A percentile compares a stretch with the other conserved stretches of the same genome.
These are phyloP conservation scores for Hippocampus kuda DNA, from an alignment of 2,797 vertebrate species.

Conservation along the genomic window DNA sequence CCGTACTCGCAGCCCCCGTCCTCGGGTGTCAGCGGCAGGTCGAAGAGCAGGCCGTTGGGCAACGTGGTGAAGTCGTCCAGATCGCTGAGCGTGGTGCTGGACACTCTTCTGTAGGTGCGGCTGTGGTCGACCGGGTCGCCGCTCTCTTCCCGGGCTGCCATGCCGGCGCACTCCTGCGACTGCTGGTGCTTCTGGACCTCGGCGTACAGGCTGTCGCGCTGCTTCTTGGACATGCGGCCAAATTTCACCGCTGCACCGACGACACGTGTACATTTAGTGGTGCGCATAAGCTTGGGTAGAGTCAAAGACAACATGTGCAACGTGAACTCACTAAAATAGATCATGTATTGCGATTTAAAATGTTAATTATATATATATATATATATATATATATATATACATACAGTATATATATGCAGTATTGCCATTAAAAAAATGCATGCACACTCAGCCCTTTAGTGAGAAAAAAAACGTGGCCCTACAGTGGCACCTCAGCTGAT, in stretches of 20 bases:
- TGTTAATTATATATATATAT: too few species aligned
- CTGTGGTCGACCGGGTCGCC: conserved; percentile 44
- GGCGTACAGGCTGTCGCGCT: conserved; percentile 83
- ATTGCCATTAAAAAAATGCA: too few species aligned
- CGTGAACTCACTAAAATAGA: too few species aligned
- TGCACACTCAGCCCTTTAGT: too few species aligned
- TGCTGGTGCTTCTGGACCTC: conserved; percentile 90
- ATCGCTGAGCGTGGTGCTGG: conserved; percentile 72
- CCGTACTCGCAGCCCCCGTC: conserved; percentile 71
- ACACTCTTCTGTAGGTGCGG: conserved; percentile 73
- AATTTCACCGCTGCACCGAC: conserved; percentile 78
- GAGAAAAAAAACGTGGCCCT: too few species aligned
- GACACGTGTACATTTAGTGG: conserved; percentile 12
- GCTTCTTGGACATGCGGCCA: conserved; percentile 90
- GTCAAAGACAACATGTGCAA: too few species aligned
- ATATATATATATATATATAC: too few species aligned
- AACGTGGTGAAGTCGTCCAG: conserved; percentile 77
- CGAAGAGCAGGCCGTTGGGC: conserved; percentile 77
- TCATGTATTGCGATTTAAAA: too few species aligned
- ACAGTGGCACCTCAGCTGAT: too few species aligned
- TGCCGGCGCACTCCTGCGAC: conserved; percentile 63
- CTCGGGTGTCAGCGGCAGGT: conserved; percentile 80
- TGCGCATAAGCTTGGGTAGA: not conserved
- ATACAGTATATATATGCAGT: too few species aligned
- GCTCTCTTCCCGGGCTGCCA: conserved; percentile 38